Evolutionary conservation across 2,797 vertebrate genomes (phyloP).

Genomic region (Tadarida brasiliensis): DNA sequence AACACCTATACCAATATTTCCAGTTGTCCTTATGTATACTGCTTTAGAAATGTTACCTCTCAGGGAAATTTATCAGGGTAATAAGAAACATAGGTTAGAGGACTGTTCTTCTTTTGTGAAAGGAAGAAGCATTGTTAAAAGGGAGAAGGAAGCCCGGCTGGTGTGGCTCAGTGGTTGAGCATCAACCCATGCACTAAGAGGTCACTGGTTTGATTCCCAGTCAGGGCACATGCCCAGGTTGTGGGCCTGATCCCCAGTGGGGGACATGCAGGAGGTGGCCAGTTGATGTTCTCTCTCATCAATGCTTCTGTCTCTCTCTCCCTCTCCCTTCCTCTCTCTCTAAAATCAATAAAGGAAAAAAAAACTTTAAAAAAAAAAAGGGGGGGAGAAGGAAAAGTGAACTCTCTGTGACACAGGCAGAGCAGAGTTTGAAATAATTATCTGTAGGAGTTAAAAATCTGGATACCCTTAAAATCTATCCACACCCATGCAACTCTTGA

Average conservation of each 20-base stretch:
- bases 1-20: not conserved
- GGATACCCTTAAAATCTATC: not conserved
- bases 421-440: slow-evolving; percentile 52
- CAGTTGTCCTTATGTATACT: not conserved
- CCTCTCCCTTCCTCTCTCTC: too few relatives aligned
- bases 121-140: slow-evolving; percentile 27
- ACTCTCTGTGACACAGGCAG: not conserved
- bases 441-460: slow-evolving; percentile 42
- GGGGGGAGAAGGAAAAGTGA: not conserved
- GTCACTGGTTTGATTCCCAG: too few relatives aligned
- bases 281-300: too few relatives aligned
- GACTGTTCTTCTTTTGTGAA: slow-evolving; percentile 1
- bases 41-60: slow-evolving; percentile 11
- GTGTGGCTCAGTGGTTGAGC: too few relatives aligned
- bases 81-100: not conserved
- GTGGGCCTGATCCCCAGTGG: too few relatives aligned
- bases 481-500: not conserved
- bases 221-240: too few relatives aligned
- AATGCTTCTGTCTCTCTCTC: too few relatives aligned
- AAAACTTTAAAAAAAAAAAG: too few relatives aligned
- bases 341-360: too few relatives aligned
- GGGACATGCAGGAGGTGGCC: too few relatives aligned
- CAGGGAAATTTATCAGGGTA: not conserved
- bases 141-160: not conserved
- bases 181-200: too few relatives aligned